phyloP scores from a whole-genome alignment of 2,113 vertebrate genomes.

The Callaeas wilsoni region DNA sequence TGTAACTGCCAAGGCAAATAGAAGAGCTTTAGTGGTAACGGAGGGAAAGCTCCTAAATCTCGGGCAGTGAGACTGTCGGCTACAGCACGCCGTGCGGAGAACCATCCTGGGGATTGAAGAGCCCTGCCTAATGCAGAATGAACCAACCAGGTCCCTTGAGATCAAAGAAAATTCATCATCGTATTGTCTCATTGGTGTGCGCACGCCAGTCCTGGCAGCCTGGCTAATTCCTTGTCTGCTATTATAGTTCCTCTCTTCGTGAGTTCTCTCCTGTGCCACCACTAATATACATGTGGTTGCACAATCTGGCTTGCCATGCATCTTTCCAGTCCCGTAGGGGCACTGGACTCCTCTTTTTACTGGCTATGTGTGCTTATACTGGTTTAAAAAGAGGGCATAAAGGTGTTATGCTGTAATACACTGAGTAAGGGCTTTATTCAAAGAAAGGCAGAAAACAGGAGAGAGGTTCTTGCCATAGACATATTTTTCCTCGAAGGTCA shows the following conservation, averaged over 20 bases:
- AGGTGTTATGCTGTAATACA: background rate
- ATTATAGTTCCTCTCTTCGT: accelerated
- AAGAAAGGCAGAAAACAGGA: background rate
- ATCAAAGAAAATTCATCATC: background rate
- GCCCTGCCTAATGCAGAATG: background rate
- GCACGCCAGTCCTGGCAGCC: background rate
- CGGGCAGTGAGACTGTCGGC: accelerated
- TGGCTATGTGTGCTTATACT: background rate
- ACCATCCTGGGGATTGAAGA: background rate
- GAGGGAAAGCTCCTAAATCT: background rate
- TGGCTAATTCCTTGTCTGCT: background rate
- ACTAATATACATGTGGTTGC: accelerated
- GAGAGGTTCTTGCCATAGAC: background rate
- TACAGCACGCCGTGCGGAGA: accelerated
- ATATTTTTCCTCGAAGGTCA: background rate
- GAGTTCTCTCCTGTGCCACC: background rate
- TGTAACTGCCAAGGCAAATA: accelerated
- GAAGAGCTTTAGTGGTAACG: background rate
- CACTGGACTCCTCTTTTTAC: background rate
- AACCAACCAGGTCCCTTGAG: background rate
- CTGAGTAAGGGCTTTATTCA: background rate
- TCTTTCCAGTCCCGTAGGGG: accelerated
- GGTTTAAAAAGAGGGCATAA: background rate
- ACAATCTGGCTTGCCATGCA: background rate
- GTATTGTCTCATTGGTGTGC: accelerated